Base-by-base conservation (phyloP, 2,888 invertebrate species). In the Podotricha telesiphe region DNA sequence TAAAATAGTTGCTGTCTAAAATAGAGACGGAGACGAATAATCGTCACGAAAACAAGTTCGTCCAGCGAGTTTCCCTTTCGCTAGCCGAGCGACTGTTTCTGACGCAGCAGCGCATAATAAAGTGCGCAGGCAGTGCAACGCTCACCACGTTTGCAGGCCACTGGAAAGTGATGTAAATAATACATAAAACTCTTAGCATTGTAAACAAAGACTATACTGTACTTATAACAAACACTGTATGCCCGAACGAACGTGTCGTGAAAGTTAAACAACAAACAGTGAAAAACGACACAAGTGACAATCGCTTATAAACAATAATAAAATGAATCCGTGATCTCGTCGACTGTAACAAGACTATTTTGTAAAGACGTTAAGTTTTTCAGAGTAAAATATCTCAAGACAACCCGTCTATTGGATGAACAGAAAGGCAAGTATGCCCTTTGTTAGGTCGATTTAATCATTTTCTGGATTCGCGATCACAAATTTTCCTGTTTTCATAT, bases 71-170 rank as follows among this genome's bases (percentile, higher is more conserved):
- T 73, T 72, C 72, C 71, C 73, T 71, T 74, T 72, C 72, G 71
- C 73, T 72, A 68, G 40, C 70, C 65, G 72, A 73, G 65, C 70
- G 70, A 70, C 53, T 87, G 88, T 88, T 89, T 87, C 90, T 90
- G 91, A 89, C 89, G 88, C 88, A 91, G 85, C 89, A 86, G 88
- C 92, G 89, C 91, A 86, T 87, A 55, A 83, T 82, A 81, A 82
- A 88, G 85, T 90, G 91, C 91, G 91, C 90, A 90, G 90, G 89
- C 89, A 91, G 88, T 91, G 90, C 89, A 91, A 88, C 89, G 91
- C 91, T 88, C 88, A 86, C 82, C 79, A 82, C 86, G 87, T 89
- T 89, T 79, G 89, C 85, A 91, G 89, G 88, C 89, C 88, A 75
- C 81, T 77, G 82, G 81, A 83, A 83, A 87, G 89, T 89, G 87